Evolutionary conservation across 2,888 invertebrate genomes (phyloP).

Genomic region (Platypus cylindrus): DNA sequence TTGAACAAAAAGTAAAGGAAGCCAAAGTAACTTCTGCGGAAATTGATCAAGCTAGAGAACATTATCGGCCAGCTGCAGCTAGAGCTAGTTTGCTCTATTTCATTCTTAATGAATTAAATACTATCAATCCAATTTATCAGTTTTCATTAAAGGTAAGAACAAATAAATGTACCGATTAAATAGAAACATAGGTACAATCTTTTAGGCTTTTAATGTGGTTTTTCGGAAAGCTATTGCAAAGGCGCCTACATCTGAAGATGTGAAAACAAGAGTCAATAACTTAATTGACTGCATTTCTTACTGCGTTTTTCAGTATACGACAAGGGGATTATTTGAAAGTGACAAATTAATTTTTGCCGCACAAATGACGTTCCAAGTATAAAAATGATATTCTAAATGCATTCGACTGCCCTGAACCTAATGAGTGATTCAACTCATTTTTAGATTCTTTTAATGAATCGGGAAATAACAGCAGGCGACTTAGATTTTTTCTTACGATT

Average conservation of each 20-base stretch:
- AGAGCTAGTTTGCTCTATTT: slow-evolving; percentile 90
- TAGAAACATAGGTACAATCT: neutral
- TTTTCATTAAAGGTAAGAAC: slow-evolving; percentile 86
- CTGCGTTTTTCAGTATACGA: slow-evolving; percentile 90
- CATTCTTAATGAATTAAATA: slow-evolving; percentile 87
- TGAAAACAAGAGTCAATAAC: slow-evolving; percentile 67
- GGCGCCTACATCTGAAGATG: slow-evolving; percentile 71
- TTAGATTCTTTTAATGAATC: slow-evolving; percentile 74
- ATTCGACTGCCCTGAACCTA: neutral
- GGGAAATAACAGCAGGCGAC: slow-evolving; percentile 74
- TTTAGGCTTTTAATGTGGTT: slow-evolving; percentile 92
- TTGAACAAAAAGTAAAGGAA: slow-evolving; percentile 84
- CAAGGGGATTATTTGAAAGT: slow-evolving; percentile 86
- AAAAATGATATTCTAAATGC: neutral
- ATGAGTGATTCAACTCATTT: slow-evolving; percentile 11
- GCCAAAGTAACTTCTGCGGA: slow-evolving; percentile 83
- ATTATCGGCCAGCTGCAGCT: slow-evolving; percentile 77
- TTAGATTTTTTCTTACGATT: slow-evolving; percentile 87
- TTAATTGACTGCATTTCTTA: slow-evolving; percentile 90
- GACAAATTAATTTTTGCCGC: slow-evolving; percentile 93
- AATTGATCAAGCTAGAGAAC: slow-evolving; percentile 88
- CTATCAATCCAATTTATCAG: slow-evolving; percentile 94
- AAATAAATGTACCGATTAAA: no score
- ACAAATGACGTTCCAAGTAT: slow-evolving; percentile 89
- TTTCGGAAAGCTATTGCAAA: slow-evolving; percentile 91